A percentile compares a stretch with the other conserved stretches of the same genome.
These are phyloP conservation scores for Uropetala carovei DNA, from an alignment of 2,888 invertebrate genomes.

Conservation along the genomic window DNA sequence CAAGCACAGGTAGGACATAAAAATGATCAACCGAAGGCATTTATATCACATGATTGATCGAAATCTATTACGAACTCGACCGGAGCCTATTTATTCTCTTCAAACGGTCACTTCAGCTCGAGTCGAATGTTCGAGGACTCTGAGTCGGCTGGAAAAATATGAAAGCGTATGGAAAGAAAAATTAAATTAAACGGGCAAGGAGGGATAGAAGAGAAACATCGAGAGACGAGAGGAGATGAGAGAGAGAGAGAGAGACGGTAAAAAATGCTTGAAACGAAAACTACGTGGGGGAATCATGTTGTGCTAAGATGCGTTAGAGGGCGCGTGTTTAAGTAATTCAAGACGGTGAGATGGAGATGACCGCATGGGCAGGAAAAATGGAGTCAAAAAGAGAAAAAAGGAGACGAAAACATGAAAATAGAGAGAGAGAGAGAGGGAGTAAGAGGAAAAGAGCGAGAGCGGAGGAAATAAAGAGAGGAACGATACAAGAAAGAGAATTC, in stretches of 20 bases:
- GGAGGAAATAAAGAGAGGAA: neutral
- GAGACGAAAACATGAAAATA: neutral
- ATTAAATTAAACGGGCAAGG: too few species aligned
- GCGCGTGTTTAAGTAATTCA: constrained; percentile 2
- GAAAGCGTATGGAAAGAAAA: too few species aligned
- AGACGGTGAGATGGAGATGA: neutral
- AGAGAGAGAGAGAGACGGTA: neutral
- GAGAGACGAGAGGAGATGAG: neutral
- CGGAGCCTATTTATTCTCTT: too few species aligned
- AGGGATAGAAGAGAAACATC: too few species aligned
- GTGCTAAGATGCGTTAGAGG: neutral
- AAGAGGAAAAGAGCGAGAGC: neutral
- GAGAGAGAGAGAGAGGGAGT: neutral
- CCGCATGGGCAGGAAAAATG: neutral
- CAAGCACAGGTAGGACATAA: too few species aligned
- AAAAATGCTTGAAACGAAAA: neutral
- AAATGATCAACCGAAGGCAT: too few species aligned
- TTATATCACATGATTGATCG: too few species aligned
- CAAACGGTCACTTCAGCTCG: too few species aligned
- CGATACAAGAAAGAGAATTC: neutral
- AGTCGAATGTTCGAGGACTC: too few species aligned
- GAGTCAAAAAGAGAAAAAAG: neutral
- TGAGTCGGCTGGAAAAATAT: too few species aligned
- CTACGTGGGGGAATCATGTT: neutral
- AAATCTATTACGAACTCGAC: too few species aligned